Evolutionary conservation across 2,888 invertebrate genomes (phyloP), one percentile per base, ranked within the genome.

Genomic region (Plebejus melissa): DNA sequence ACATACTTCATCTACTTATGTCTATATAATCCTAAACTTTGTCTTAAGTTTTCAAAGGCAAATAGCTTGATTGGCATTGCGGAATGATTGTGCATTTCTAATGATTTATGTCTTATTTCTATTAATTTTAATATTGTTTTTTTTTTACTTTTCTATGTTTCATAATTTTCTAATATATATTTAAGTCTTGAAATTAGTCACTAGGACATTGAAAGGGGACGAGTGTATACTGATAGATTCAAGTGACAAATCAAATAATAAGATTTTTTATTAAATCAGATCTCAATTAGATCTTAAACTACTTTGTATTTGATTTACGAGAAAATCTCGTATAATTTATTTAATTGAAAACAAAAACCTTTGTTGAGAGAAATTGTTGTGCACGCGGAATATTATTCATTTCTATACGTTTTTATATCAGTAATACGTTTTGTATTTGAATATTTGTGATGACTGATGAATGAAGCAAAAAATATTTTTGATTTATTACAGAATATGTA

Each of bases 91-190:
- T 65, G 65, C 65, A 65, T 65, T 65, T 65, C 11, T 65, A 36
- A 32, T 36, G 32, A 65, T 36, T 65, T 16, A 4, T 65, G 32
- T 65, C 28, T 60, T 22, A 60, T 60, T 60, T 28, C 28, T 60
- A 60, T 60, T 28, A 22, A 60, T 22, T 9, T 60, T 28, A 60
- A 60, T 28, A 60, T 28, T 28, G 11, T 58, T 60, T 60, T 58
- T 57, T 58, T 58, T 60, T 60, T 60, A 60, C 60, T 60, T 60
- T 60, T 60, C 60, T 60, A 60, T 60, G 60, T 28, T 60, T 57
- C 5, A 57, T 28, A 60, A 28, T 60, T 22, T 60, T 28, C 58
- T 65, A 58, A 60, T 60, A 22, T 60, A 22, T 65, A 13, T 16
- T 65, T 65, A 65, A 65, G 65, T 32, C 11, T 65, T 65, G 65